phyloP scores from a whole-genome alignment of 2,797 vertebrate genomes.

The Falco naumanni region DNA sequence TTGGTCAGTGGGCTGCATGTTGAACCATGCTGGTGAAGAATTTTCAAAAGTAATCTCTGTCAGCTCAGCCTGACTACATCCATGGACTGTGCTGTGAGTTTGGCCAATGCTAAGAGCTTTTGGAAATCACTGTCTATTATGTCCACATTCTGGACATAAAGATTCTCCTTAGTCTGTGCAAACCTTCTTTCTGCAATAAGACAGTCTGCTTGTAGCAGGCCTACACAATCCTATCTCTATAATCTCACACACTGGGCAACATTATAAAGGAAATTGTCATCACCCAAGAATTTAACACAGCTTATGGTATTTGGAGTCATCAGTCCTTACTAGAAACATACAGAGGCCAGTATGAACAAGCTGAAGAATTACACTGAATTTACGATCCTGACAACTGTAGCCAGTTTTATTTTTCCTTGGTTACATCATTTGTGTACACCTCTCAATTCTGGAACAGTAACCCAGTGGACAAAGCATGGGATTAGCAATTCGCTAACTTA shows the following conservation, averaged over 20 bases:
- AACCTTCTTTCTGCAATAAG: background rate
- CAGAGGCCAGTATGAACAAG: background rate
- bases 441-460: background rate
- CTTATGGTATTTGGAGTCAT: background rate
- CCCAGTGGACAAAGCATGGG: background rate
- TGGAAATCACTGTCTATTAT: background rate
- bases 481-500: background rate
- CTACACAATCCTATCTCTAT: background rate
- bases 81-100: background rate
- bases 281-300: background rate
- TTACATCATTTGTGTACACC: background rate
- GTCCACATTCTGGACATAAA: background rate
- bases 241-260: background rate
- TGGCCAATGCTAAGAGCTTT: background rate
- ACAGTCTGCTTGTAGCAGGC: background rate
- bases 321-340: background rate
- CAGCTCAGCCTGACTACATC: background rate
- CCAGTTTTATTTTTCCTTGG: background rate
- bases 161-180: background rate
- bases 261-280: background rate
- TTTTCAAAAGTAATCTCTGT: background rate
- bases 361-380: background rate
- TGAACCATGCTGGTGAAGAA: background rate
- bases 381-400: background rate
- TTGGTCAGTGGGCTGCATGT: background rate